Percentiles rank a stretch among this genome's conserved stretches.
These are phyloP conservation scores for Clivina fossor DNA, from an alignment of 2,888 invertebrate genomes.

Conservation along the genomic window DNA sequence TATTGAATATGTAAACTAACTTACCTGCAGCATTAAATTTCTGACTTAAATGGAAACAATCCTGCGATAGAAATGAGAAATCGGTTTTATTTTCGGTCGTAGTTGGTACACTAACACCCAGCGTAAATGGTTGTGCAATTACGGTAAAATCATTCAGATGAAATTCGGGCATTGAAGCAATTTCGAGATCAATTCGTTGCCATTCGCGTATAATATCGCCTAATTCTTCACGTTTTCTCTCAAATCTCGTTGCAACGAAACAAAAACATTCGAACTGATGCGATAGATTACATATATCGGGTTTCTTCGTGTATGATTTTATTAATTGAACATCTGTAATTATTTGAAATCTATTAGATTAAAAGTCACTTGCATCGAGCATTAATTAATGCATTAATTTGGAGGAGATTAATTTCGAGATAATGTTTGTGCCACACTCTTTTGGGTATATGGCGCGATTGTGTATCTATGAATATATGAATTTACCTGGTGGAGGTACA, in stretches of 20 bases:
- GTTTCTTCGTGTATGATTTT: no score
- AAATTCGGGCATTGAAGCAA: slow-evolving; percentile 55
- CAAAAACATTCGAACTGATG: slow-evolving; percentile 61
- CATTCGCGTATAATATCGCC: slow-evolving; percentile 57
- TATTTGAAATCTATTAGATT: no score
- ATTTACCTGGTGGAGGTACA: slow-evolving; percentile 56
- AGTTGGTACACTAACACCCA: slow-evolving; percentile 52
- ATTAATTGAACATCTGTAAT: no score
- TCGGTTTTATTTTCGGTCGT: slow-evolving; percentile 53
- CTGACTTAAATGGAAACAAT: slow-evolving; percentile 68
- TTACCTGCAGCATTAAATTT: slow-evolving; percentile 60
- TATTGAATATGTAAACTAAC: no score
- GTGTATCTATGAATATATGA: no score
- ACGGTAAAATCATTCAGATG: slow-evolving; percentile 61
- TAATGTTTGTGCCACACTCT: no score
- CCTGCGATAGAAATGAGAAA: slow-evolving; percentile 57
- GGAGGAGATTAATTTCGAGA: no score
- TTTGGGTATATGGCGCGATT: no score
- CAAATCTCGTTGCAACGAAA: slow-evolving; percentile 52
- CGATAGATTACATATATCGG: slow-evolving; percentile 51
- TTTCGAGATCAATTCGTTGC: slow-evolving; percentile 57
- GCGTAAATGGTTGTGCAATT: slow-evolving; percentile 57
- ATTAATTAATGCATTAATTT: no score
- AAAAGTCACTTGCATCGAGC: no score
- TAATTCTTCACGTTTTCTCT: slow-evolving; percentile 47